phyloP scores from a whole-genome alignment of 37 sponge, comb jelly and placozoan species.

The Chondrosia reniformis region DNA sequence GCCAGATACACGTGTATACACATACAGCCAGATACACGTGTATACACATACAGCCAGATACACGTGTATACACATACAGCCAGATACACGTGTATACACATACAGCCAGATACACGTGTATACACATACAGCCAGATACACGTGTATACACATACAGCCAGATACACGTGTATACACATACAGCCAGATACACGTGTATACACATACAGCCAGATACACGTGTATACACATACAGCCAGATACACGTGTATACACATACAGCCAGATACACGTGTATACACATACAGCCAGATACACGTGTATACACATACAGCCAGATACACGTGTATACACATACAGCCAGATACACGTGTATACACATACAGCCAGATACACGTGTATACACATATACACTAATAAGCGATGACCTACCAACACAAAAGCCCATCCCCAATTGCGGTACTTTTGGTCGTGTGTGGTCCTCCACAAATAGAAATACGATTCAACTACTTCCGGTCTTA shows the following conservation, averaged over 20 bases:
- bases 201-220: background rate
- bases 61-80: background rate
- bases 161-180: background rate
- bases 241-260: background rate
- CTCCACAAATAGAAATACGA: slow-evolving; percentile 87
- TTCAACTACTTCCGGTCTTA: slow-evolving; percentile 87
- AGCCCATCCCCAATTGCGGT: slow-evolving; percentile 94
- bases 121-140: background rate
- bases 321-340: background rate
- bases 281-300: background rate
- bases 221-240: background rate
- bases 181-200: slow-evolving; percentile 43
- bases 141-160: background rate
- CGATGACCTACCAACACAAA: slow-evolving; percentile 63
- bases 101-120: slow-evolving; percentile 44
- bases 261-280: background rate
- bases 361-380: slow-evolving; percentile 44
- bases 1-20: background rate
- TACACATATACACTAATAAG: background rate
- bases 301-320: background rate
- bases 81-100: background rate
- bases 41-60: background rate
- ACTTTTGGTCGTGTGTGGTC: slow-evolving; percentile 78
- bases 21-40: background rate
- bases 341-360: background rate